A percentile compares a stretch with the other conserved stretches of the same genome.
Conservation (phyloP, 2,888 invertebrate species). For the Ecliptopera silaceata region DNA sequence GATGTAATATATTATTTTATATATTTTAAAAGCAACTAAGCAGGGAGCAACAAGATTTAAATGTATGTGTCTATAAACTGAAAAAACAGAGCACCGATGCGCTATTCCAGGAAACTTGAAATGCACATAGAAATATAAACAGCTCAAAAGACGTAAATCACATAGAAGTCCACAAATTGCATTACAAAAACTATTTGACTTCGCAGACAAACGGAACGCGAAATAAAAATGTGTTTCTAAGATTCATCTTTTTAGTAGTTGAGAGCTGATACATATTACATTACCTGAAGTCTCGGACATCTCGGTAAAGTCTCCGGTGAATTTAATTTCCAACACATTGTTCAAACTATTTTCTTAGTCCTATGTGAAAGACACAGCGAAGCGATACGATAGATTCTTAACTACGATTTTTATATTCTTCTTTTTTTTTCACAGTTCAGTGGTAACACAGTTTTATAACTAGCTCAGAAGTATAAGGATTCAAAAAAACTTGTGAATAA, state of each 20-base stretch:
- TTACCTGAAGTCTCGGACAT: conserved; percentile 55
- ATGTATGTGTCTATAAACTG: too few relatives aligned
- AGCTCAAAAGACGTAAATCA: background rate
- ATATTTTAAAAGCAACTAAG: too few relatives aligned
- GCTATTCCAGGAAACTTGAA: too few relatives aligned
- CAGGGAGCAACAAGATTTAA: too few relatives aligned
- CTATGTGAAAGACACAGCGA: background rate
- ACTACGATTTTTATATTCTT: too few relatives aligned
- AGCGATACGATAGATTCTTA: background rate
- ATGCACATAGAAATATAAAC: background rate
- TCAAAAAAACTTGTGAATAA: too few relatives aligned
- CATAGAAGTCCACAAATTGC: conserved; percentile 9
- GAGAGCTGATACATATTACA: conserved; percentile 69
- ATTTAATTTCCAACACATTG: conserved; percentile 59
- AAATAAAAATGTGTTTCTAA: conserved; percentile 28
- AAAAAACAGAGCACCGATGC: too few relatives aligned
- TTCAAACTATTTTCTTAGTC: conserved; percentile 29
- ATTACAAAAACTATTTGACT: conserved; percentile 17
- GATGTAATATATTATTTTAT: too few relatives aligned
- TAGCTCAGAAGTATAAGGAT: too few relatives aligned
- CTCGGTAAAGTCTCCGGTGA: conserved; percentile 47
- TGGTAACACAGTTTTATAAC: too few relatives aligned
- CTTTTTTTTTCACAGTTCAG: too few relatives aligned
- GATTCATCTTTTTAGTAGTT: conserved; percentile 31
- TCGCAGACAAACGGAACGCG: conserved; percentile 10